A percentile compares a stretch with the other conserved stretches of the same genome.
These are phyloP conservation scores for Chrysocyon brachyurus DNA, from an alignment of 2,797 vertebrate species.

Conservation along the genomic window DNA sequence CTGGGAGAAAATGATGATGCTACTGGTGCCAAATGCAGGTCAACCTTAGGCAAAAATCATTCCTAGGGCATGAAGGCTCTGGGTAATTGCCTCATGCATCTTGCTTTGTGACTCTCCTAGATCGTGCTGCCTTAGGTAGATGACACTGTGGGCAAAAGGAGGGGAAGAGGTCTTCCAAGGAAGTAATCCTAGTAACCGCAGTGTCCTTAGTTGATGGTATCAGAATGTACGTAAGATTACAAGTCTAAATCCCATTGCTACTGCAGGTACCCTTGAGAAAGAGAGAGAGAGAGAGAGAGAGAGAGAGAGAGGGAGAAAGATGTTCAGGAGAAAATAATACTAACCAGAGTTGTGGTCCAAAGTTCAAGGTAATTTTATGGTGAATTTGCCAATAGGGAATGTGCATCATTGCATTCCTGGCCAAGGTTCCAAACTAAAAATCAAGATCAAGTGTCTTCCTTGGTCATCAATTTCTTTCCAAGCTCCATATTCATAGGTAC, in stretches of 20 bases:
- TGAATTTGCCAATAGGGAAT: neutral
- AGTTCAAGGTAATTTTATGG: neutral
- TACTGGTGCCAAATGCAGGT: conserved; percentile 66
- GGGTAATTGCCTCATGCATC: conserved; percentile 1
- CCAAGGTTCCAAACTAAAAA: neutral
- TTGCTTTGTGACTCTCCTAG: conserved; percentile 12
- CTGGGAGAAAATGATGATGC: conserved; percentile 70
- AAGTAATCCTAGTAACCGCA: neutral
- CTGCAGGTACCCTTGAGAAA: neutral
- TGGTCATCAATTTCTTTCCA: neutral
- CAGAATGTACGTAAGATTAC: neutral
- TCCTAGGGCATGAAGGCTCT: neutral
- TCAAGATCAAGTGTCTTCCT: neutral
- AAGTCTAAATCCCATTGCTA: neutral
- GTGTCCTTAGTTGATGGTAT: neutral
- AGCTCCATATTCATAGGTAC: rapidly evolving
- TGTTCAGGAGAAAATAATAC: neutral
- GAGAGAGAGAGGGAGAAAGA: neutral
- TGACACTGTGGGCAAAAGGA: neutral
- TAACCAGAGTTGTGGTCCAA: neutral
- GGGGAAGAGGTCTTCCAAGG: neutral
- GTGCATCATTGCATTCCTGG: neutral
- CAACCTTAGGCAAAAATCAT: neutral
- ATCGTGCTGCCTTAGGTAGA: neutral
- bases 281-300: neutral